Evolutionary conservation across 1,140 invertebrate species (phyloP), one percentile per base, ranked within the genome.

Genomic region (Drosophila subobscura): DNA sequence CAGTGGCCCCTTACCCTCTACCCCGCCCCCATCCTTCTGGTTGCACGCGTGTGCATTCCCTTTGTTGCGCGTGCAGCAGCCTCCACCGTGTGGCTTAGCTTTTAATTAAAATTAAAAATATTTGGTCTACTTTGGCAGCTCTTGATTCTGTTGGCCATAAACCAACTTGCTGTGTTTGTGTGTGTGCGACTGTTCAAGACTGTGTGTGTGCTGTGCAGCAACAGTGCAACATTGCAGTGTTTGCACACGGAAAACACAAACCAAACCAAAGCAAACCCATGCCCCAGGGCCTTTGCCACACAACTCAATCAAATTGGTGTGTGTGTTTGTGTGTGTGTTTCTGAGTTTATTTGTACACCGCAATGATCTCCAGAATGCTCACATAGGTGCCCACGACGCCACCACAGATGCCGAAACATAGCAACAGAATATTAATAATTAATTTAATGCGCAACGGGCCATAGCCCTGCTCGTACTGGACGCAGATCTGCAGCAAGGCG

Each of bases 351-450:
- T 64, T 74, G 60, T 74, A 52, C 3, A 80, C 83, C 7, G 66
- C 60, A 23, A 95, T 79, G 61, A 96, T 96, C 59, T 94, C 93
- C 6, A 92, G 64, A 2, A 96, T 90, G 56, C 94, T 95, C 1
- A 94, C 94, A 79, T 94, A 95, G 0, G 95, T 96, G 29, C 96
- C 96, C 25, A 95, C 93, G 0, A 95, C 73, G 14, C 96, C 93
- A 0, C 95, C 95, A 5, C 95, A 61, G 5, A 95, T 58, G 1
- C 96, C 96, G 54, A 96, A 93, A 0, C 93, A 25, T 27, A 96
- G 93, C 1, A 96, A 90, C 4, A 93, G 46, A 1, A 93, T 66
- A 78, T 96, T 94, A 72, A 95, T 94, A 25, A 92, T 22, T 29
- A 94, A 79, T 3, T 92, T 88, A 56, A 92, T 86, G 12, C 92